Evolutionary conservation across 2,888 invertebrate genomes (phyloP).

Genomic region (Fabriciana adippe): DNA sequence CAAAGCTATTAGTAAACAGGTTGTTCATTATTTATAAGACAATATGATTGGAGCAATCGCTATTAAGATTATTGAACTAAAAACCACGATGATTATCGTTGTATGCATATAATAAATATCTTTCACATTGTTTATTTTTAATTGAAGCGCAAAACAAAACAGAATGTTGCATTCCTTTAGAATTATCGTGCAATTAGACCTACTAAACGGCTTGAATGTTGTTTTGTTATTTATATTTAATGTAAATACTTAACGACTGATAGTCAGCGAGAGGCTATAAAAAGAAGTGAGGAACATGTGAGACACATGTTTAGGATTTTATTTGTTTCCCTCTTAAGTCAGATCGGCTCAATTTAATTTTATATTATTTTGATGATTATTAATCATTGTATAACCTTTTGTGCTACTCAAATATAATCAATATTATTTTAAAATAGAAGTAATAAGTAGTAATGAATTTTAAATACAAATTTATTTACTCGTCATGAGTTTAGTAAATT

Average conservation of each 20-base stretch:
- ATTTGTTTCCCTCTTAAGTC: slow-evolving; percentile 13
- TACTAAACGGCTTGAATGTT: slow-evolving; percentile 24
- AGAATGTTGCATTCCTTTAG: slow-evolving; percentile 11
- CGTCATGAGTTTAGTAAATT: too few species aligned
- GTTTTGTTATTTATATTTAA: slow-evolving; percentile 19
- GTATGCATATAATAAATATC: slow-evolving; percentile 4
- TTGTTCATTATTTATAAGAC: slow-evolving; percentile 18
- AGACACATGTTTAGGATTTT: slow-evolving; percentile 15
- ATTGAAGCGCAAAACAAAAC: slow-evolving; percentile 20
- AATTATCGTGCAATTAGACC: slow-evolving; percentile 29
- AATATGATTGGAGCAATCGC: slow-evolving; percentile 16
- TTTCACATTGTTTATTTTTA: slow-evolving; percentile 23
- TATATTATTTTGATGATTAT: too few species aligned
- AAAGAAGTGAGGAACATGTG: slow-evolving; percentile 14
- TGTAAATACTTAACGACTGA: slow-evolving; percentile 14
- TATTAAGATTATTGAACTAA: slow-evolving; percentile 12
- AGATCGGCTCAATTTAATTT: not conserved
- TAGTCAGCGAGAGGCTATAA: slow-evolving; percentile 20
- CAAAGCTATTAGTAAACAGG: slow-evolving; percentile 4
- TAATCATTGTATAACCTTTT: too few species aligned
- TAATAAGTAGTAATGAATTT: too few species aligned
- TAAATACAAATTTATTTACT: too few species aligned
- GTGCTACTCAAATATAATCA: too few species aligned
- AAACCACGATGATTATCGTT: slow-evolving; percentile 18
- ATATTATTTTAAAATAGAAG: too few species aligned